These are phyloP conservation scores for Pseudorhiza aurosa DNA, from an alignment of 30 jellyfish, hydroid and myxozoan species.

Conservation along the genomic window DNA sequence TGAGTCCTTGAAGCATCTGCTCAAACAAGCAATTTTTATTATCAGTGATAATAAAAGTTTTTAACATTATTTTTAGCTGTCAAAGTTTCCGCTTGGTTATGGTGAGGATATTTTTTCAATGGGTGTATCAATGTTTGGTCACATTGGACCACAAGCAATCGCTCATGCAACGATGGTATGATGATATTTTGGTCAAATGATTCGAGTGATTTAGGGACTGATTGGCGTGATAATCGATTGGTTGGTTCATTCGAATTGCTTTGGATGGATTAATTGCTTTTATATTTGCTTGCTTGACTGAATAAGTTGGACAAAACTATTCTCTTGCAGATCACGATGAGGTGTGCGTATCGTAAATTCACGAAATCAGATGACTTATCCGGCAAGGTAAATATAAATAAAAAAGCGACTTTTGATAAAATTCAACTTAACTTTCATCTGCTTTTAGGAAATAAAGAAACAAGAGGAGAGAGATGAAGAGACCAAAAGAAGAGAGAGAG, in stretches of 20 bases:
- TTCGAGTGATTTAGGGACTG: not conserved
- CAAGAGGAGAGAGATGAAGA: too few relatives aligned
- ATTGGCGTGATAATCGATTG: not conserved
- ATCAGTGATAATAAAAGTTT: too few relatives aligned
- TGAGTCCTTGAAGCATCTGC: too few relatives aligned
- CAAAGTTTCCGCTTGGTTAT: constrained; percentile 61
- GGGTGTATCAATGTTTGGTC: constrained; percentile 98
- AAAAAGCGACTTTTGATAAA: too few relatives aligned
- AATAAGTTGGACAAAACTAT: too few relatives aligned
- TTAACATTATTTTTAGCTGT: constrained; percentile 67
- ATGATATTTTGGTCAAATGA: not conserved
- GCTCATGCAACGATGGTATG: constrained; percentile 98
- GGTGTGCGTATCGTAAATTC: constrained; percentile 82
- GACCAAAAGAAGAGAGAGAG: too few relatives aligned
- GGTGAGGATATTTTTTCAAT: constrained; percentile 75
- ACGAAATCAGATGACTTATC: constrained; percentile 67
- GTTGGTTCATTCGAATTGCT: not conserved
- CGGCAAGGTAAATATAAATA: constrained; percentile 94
- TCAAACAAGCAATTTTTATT: too few relatives aligned
- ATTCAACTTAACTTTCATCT: too few relatives aligned
- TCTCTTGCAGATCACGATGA: constrained; percentile 77
- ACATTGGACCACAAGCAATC: constrained; percentile 97
- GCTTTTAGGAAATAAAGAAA: too few relatives aligned
- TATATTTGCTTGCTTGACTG: too few relatives aligned
- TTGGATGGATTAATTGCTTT: not conserved